These are phyloP conservation scores for Patagioenas fasciata DNA, from an alignment of 2,113 vertebrate species.

Conservation along the genomic window DNA sequence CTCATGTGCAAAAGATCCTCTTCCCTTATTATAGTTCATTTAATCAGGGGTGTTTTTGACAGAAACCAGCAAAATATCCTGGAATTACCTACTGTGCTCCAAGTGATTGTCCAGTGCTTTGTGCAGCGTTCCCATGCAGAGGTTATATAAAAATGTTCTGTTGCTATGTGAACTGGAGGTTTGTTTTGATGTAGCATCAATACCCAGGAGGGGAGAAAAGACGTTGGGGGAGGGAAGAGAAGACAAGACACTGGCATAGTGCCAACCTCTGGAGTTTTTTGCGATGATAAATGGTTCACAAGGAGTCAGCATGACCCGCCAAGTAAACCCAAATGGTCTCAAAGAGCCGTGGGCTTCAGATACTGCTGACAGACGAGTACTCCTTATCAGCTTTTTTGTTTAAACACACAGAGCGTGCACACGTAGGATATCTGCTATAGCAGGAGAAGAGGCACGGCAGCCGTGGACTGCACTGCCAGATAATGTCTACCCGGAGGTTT, in stretches of 20 bases:
- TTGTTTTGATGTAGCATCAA: slow-evolving; percentile 67
- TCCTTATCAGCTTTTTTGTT: slow-evolving; percentile 59
- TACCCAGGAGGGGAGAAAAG: slow-evolving; percentile 35
- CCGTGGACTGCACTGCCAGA: not conserved
- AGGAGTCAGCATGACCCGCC: slow-evolving; percentile 66
- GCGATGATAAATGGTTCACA: slow-evolving; percentile 46
- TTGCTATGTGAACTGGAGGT: slow-evolving; percentile 63
- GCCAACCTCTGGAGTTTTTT: slow-evolving; percentile 60
- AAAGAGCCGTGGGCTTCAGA: slow-evolving; percentile 56
- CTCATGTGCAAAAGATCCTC: not conserved
- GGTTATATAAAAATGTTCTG: slow-evolving; percentile 59
- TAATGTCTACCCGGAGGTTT: not conserved
- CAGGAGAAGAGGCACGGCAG: not conserved
- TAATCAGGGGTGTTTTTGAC: slow-evolving; percentile 39
- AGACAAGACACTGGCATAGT: slow-evolving; percentile 6
- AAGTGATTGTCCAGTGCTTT: slow-evolving; percentile 12
- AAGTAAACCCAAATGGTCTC: slow-evolving; percentile 60
- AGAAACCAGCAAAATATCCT: slow-evolving; percentile 48
- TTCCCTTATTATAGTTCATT: slow-evolving; percentile 41
- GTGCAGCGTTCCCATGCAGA: not conserved
- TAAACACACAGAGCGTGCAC: not conserved
- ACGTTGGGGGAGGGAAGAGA: slow-evolving; percentile 2
- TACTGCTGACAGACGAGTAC: slow-evolving; percentile 60
- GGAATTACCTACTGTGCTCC: slow-evolving; percentile 41
- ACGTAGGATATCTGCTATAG: not conserved